A percentile compares a stretch with the other conserved stretches of the same genome.
Conservation (phyloP, 2,113 vertebrate species). For the Aythya baeri region DNA sequence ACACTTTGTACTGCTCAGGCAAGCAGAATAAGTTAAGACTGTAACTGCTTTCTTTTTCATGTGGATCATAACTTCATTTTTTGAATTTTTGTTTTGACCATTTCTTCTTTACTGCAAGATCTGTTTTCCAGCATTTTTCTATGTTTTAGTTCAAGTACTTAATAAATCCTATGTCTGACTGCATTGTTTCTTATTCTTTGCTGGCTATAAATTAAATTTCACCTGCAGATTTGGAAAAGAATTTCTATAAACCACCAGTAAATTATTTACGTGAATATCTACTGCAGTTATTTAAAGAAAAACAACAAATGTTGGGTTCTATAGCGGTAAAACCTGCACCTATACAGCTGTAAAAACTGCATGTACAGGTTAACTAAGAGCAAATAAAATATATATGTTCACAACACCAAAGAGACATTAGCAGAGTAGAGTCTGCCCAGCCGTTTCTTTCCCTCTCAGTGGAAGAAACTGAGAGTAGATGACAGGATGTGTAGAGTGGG, state of each 20-base stretch:
- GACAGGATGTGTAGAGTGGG: neutral
- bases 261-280: conserved; percentile 2
- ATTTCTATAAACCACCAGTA: neutral
- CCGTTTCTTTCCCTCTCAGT: neutral
- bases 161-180: conserved; percentile 26
- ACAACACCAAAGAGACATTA: neutral
- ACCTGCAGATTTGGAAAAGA: conserved; percentile 51
- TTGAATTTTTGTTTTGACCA: neutral
- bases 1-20: neutral
- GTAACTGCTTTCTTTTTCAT: neutral
- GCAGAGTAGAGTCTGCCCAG: neutral
- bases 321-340: neutral
- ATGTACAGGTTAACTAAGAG: neutral
- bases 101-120: neutral
- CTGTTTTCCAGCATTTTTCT: conserved; percentile 20
- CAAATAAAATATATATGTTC: neutral
- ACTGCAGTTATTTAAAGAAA: neutral
- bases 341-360: neutral
- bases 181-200: conserved; percentile 31
- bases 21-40: neutral
- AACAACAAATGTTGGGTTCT: neutral
- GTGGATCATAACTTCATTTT: neutral
- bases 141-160: conserved; percentile 29
- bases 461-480: neutral
- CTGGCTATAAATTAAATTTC: conserved; percentile 46